Percentiles rank a stretch among this genome's conserved stretches.
Evolutionary conservation across 2,797 vertebrate genomes (phyloP).

Genomic region (Helicolenus hilgendorfi): DNA sequence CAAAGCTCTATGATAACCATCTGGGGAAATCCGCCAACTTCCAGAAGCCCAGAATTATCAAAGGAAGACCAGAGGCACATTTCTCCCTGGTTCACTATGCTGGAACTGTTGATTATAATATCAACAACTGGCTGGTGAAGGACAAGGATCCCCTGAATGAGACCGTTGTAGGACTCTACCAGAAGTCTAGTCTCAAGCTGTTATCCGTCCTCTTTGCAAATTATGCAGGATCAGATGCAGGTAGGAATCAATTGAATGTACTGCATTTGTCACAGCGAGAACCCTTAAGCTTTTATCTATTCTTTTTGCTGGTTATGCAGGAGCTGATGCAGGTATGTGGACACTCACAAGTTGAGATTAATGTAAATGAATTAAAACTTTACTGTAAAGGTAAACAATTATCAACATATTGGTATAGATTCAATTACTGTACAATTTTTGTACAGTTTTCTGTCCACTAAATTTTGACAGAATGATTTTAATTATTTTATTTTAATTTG

Average conservation of each 20-base stretch:
- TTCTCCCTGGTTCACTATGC: constrained; percentile 90
- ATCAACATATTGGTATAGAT: not conserved
- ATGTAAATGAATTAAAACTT: not conserved
- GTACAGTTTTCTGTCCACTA: not conserved
- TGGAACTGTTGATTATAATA: constrained; percentile 93
- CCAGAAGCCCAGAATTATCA: constrained; percentile 91
- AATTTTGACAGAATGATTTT: not conserved
- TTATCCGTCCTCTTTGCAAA: constrained; percentile 88
- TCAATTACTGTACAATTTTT: not conserved
- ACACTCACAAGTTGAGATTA: not conserved
- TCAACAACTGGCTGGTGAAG: constrained; percentile 91
- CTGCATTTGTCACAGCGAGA: not conserved
- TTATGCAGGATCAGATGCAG: constrained; percentile 87
- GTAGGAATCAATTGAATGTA: constrained; percentile 68
- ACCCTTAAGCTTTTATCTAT: constrained; percentile 1
- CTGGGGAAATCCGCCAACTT: constrained; percentile 92
- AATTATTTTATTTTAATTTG: not conserved
- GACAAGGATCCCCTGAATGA: constrained; percentile 94
- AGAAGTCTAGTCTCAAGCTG: constrained; percentile 91
- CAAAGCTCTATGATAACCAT: constrained; percentile 92
- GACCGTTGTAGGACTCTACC: constrained; percentile 92
- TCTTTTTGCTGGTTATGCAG: constrained; percentile 84
- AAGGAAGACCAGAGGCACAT: constrained; percentile 91
- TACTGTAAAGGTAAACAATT: not conserved
- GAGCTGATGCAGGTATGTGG: constrained; percentile 86